Evolutionary conservation across 2,797 vertebrate genomes (phyloP).

Genomic region (Potorous gilbertii): DNA sequence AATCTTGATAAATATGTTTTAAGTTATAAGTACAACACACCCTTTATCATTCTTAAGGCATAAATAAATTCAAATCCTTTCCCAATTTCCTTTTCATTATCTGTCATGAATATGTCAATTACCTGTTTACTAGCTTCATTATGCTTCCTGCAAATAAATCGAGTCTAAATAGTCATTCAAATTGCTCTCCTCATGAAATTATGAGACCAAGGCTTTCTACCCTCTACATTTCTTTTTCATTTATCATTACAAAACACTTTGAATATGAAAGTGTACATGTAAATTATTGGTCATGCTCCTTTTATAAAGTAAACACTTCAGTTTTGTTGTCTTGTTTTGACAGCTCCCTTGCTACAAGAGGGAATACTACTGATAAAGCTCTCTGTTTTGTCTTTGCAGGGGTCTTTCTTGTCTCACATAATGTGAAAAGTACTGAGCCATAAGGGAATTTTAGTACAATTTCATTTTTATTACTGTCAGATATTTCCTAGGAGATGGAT

Average conservation of each 20-base stretch:
- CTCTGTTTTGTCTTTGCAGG: conserved; percentile 39
- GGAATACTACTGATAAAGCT: conserved; percentile 50
- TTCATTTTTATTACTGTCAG: conserved; percentile 57
- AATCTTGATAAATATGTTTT: not conserved
- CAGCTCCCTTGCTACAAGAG: conserved; percentile 30
- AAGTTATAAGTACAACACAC: not conserved
- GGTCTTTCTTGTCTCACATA: conserved; percentile 58
- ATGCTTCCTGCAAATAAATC: not conserved
- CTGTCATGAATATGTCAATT: not conserved
- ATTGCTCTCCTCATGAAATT: conserved; percentile 41
- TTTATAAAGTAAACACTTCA: conserved; percentile 48
- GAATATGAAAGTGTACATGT: conserved; percentile 59
- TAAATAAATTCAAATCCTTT: not conserved
- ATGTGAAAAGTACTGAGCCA: conserved; percentile 42
- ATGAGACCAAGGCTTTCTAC: not conserved
- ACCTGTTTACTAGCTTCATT: not conserved
- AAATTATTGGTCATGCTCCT: conserved; percentile 50
- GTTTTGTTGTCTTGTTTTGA: conserved; percentile 59
- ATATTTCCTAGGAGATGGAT: conserved; percentile 42
- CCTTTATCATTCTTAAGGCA: not conserved
- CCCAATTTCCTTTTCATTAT: conserved; percentile 18
- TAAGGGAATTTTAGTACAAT: conserved; percentile 55
- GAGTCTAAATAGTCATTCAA: not conserved
- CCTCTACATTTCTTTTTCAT: conserved; percentile 4
- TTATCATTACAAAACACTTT: conserved; percentile 56